Evolutionary conservation across 2,113 vertebrate genomes (phyloP).

Genomic region (Eulemur rufifrons): DNA sequence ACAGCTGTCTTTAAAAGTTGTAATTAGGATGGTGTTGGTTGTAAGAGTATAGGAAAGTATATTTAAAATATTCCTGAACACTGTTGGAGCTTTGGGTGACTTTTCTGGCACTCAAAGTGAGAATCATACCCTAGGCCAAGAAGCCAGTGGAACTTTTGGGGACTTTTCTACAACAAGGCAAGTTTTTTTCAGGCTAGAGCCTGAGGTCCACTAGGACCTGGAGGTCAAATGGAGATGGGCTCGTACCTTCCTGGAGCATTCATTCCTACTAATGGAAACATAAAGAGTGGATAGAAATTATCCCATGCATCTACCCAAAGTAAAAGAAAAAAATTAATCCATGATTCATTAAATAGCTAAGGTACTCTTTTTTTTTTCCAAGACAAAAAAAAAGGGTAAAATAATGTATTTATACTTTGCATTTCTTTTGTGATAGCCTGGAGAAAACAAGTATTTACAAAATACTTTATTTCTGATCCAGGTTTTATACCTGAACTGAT

Average conservation of each 20-base stretch:
- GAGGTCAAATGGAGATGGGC: background rate
- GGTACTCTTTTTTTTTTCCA: background rate
- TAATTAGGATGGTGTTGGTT: background rate
- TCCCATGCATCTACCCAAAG: too few species aligned
- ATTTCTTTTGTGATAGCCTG: background rate
- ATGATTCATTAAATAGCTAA: background rate
- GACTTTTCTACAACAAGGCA: background rate
- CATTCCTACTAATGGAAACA: too few species aligned
- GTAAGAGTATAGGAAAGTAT: background rate
- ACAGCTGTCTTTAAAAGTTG: conserved; percentile 13
- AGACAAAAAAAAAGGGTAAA: background rate
- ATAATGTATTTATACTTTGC: background rate
- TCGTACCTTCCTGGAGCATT: background rate
- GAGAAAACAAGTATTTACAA: background rate
- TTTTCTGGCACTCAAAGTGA: too few species aligned
- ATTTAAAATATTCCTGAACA: background rate
- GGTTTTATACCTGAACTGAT: background rate
- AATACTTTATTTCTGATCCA: background rate
- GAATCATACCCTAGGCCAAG: too few species aligned
- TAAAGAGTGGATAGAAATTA: background rate
- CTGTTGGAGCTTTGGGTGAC: background rate
- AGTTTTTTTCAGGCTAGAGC: background rate
- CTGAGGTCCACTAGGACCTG: background rate
- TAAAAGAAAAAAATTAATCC: background rate
- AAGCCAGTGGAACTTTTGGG: too few species aligned